These are phyloP conservation scores for Dendroctonus ponderosae DNA, from an alignment of 1,140 invertebrate species.

Conservation along the genomic window DNA sequence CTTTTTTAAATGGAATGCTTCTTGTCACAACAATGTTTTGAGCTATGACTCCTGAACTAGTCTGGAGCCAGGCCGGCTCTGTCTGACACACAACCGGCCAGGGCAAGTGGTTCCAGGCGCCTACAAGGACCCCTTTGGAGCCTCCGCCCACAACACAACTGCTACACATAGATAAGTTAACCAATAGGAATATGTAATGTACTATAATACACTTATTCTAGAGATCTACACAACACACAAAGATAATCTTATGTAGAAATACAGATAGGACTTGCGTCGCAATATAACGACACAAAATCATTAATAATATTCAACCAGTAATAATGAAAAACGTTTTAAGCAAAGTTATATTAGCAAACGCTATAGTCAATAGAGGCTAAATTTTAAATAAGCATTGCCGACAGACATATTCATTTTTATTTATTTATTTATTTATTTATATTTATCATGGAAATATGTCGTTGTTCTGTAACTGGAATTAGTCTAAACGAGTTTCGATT, in stretches of 20 bases:
- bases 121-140: conserved; percentile 26
- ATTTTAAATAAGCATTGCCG: conserved; percentile 50
- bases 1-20: conserved; percentile 51
- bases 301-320: conserved; percentile 42
- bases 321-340: conserved; percentile 40
- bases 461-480: conserved; percentile 52
- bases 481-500: conserved; percentile 53
- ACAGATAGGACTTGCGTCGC: conserved; percentile 36
- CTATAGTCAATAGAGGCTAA: conserved; percentile 49
- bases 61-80: conserved; percentile 39
- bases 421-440: conserved; percentile 21
- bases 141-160: conserved; percentile 49
- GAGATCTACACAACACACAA: conserved; percentile 53
- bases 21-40: conserved; percentile 54
- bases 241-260: conserved; percentile 49
- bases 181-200: conserved; percentile 50
- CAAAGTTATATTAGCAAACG: conserved; percentile 43
- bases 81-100: conserved; percentile 39
- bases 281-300: conserved; percentile 35
- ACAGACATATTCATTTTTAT: conserved; percentile 45
- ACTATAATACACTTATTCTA: conserved; percentile 52
- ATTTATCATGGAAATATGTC: conserved; percentile 50
- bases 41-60: conserved; percentile 46
- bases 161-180: conserved; percentile 53
- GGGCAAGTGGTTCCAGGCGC: conserved; percentile 33